Evolutionary conservation across 1,140 invertebrate genomes (phyloP), one percentile per base, ranked within the genome.

Genomic region (Cylas formicarius): DNA sequence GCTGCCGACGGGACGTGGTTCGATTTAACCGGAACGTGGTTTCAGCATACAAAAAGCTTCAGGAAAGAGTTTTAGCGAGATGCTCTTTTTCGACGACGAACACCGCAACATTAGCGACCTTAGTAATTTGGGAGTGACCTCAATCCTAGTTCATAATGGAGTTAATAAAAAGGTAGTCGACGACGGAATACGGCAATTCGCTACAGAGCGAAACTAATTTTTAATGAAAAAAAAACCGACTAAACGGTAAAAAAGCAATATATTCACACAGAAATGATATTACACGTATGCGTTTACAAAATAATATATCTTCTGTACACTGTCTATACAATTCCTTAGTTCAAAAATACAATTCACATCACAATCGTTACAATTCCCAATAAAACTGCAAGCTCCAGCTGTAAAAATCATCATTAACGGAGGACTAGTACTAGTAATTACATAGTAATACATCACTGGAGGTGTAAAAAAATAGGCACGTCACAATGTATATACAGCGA

Each of bases 31-130:
- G 22, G 20, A 28, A 8, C 13, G 10, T 52, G 51, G 52, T 52
- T 70, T 48, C 48, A 81, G 80, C 55, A 74, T 84, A 47, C 69
- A 76, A 44, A 60, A 69, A 43, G 48, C 65, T 16, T 76, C 75
- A 47, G 72, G 72, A 11, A 36, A 75, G 21, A 56, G 70, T 1
- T 83, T 71, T 57, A 67, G 71, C 31, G 76, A 85, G 21, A 86
- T 87, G 81, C 53, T 82, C 26, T 82, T 82, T 55, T 82, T 82
- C 63, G 80, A 82, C 52, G 80, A 82, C 62, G 80, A 82, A 58
- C 23, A 63, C 2, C 56, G 78, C 42, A 82, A 82, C 63, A 80
- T 81, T 32, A 38, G 32, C 8, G 78, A 81, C 55, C 46, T 81
- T 11, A 63, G 58, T 24, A 60, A 65, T 50, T 48, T 76, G 37